Percentiles rank a stretch among this genome's conserved stretches.
Conservation (phyloP, 2,888 invertebrate genomes). For the Clivina fossor region DNA sequence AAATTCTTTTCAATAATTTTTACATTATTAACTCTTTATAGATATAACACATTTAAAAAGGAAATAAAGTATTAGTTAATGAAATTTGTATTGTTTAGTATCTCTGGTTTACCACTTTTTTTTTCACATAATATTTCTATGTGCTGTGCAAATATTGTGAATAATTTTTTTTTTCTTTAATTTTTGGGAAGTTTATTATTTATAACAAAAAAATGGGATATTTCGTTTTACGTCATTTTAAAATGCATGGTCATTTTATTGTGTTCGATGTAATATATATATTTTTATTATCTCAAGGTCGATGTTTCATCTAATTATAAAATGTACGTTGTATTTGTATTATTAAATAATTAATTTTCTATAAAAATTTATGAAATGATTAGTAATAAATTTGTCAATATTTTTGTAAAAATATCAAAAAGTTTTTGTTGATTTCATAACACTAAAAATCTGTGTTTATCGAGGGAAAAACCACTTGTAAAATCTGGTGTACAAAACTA, state of each 20-base stretch:
- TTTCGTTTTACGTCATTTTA: background rate
- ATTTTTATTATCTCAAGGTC: too few relatives aligned
- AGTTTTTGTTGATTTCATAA: too few relatives aligned
- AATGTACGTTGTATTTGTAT: too few relatives aligned
- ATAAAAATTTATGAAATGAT: too few relatives aligned
- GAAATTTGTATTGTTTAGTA: conserved; percentile 32
- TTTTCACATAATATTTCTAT: conserved; percentile 16
- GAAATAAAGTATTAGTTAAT: conserved; percentile 32
- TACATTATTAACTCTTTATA: conserved; percentile 28
- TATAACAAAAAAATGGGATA: background rate
- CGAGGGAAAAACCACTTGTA: too few relatives aligned
- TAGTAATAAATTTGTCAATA: too few relatives aligned
- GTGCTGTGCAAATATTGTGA: background rate
- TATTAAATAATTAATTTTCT: too few relatives aligned
- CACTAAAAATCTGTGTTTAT: too few relatives aligned
- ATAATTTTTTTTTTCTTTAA: conserved; percentile 15
- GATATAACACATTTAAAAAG: conserved; percentile 23
- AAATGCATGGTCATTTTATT: background rate
- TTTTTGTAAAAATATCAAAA: too few relatives aligned
- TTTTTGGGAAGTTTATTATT: background rate
- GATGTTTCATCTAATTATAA: too few relatives aligned
- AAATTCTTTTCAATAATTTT: conserved; percentile 20
- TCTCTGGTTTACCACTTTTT: conserved; percentile 26
- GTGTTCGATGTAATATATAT: too few relatives aligned
- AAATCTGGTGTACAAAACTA: too few relatives aligned